phyloP scores from a whole-genome alignment of 1,140 invertebrate species.

The Drosophila neocordata region DNA sequence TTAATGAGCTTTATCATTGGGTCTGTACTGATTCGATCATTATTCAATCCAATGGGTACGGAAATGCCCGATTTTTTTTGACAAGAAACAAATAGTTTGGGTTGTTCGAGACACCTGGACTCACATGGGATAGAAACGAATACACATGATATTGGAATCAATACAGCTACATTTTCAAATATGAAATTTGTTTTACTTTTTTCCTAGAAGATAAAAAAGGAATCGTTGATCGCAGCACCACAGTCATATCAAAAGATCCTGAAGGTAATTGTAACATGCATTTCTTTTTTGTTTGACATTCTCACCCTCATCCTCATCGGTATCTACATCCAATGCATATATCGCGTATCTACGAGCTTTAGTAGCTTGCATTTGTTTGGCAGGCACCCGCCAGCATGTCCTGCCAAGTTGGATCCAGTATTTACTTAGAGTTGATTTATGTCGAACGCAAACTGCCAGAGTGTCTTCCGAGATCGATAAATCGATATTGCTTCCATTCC shows the following conservation, averaged over 20 bases:
- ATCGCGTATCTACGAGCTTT: neutral
- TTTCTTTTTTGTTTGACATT: conserved; percentile 12
- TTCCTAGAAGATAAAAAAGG: conserved; percentile 92
- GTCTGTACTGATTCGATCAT: neutral
- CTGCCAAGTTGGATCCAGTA: conserved; percentile 6
- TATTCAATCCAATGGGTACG: neutral
- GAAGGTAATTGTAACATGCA: conserved; percentile 85
- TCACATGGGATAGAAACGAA: conserved; percentile 7
- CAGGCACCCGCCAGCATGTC: conserved; percentile 4
- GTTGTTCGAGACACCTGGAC: neutral
- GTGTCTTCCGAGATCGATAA: neutral
- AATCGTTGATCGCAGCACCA: conserved; percentile 95
- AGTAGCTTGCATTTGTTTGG: conserved; percentile 6
- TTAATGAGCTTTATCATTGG: neutral
- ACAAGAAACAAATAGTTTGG: neutral
- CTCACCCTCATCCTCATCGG: conserved; percentile 4
- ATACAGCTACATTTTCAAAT: conserved; percentile 51
- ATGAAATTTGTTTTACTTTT: conserved; percentile 65
- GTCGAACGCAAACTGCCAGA: conserved; percentile 1
- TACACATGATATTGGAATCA: conserved; percentile 25
- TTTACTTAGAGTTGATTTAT: conserved; percentile 2
- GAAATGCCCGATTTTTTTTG: neutral
- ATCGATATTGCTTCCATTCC: neutral
- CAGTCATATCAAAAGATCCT: conserved; percentile 96
- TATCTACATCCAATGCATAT: neutral